Evolutionary conservation across 2,113 vertebrate genomes (phyloP).

Genomic region (Proterorhinus semilunaris): DNA sequence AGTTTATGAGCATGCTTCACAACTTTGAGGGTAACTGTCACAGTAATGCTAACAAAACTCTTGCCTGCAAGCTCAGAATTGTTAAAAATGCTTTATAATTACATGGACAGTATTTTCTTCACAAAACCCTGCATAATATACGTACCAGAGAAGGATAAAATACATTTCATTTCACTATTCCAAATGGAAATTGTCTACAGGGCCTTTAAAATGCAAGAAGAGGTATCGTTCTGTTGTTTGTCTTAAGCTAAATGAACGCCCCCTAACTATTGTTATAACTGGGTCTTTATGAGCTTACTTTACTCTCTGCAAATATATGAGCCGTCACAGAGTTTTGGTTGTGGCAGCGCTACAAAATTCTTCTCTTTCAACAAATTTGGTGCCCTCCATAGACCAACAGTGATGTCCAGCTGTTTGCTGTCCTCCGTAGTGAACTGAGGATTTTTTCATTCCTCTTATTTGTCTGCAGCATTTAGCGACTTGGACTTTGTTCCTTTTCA

Average conservation of each 20-base stretch:
- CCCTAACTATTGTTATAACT: constrained; percentile 49
- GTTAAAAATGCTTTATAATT: too few relatives aligned
- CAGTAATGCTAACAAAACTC: too few relatives aligned
- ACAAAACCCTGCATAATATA: too few relatives aligned
- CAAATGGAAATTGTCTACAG: too few relatives aligned
- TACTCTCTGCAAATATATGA: constrained; percentile 38
- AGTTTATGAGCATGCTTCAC: too few relatives aligned
- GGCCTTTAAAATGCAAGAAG: constrained; percentile 12
- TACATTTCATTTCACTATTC: too few relatives aligned
- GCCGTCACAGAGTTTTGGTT: constrained; percentile 12
- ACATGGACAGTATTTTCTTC: too few relatives aligned
- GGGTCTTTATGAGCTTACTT: constrained; percentile 52
- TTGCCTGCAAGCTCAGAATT: too few relatives aligned
- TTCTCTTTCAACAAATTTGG: constrained; percentile 6
- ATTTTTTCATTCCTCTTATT: constrained; percentile 31
- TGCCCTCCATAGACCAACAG: not conserved
- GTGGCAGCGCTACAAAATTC: constrained; percentile 4
- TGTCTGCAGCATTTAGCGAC: constrained; percentile 40
- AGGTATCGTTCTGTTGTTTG: constrained; percentile 62
- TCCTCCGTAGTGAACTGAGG: constrained; percentile 36
- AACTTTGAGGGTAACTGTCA: too few relatives aligned
- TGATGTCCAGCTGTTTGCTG: constrained; percentile 54
- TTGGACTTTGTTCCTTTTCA: constrained; percentile 43
- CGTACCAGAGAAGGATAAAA: too few relatives aligned
- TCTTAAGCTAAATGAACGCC: constrained; percentile 65